A percentile compares a stretch with the other conserved stretches of the same genome.
These are phyloP conservation scores for Alca torda DNA, from an alignment of 2,797 vertebrate species.

Conservation along the genomic window DNA sequence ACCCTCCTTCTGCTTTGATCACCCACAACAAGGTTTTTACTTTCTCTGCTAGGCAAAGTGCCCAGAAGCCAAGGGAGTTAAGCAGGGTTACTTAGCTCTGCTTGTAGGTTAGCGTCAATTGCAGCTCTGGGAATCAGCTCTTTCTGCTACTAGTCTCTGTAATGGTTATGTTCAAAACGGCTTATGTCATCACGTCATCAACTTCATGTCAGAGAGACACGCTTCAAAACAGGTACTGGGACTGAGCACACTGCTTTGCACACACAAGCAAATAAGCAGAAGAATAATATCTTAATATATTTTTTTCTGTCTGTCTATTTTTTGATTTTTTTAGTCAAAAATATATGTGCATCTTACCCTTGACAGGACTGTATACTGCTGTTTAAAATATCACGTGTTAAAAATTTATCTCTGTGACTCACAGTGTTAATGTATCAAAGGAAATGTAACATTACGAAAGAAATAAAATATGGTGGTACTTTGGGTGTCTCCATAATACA, in stretches of 20 bases:
- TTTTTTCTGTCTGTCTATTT: background rate
- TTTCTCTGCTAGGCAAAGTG: background rate
- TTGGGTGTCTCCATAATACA: background rate
- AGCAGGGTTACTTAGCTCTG: slow-evolving; percentile 6
- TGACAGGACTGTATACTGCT: background rate
- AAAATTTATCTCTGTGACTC: background rate
- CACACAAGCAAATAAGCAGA: background rate
- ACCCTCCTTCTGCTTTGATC: slow-evolving; percentile 13
- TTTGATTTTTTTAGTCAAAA: background rate
- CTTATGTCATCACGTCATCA: background rate
- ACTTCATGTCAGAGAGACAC: background rate
- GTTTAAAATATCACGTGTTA: background rate
- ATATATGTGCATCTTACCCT: background rate
- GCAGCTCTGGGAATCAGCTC: background rate
- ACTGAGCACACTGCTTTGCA: background rate
- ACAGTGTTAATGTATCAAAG: background rate
- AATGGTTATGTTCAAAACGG: background rate
- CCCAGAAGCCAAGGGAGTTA: slow-evolving; percentile 9
- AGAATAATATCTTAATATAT: background rate
- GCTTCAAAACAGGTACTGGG: background rate
- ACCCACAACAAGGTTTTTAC: slow-evolving; percentile 16
- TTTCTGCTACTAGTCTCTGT: background rate
- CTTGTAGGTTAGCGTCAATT: background rate
- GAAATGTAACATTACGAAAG: background rate
- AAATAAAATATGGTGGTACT: background rate